These are phyloP conservation scores for Lucifuga dentata DNA, from an alignment of 2,113 vertebrate species.

Conservation along the genomic window DNA sequence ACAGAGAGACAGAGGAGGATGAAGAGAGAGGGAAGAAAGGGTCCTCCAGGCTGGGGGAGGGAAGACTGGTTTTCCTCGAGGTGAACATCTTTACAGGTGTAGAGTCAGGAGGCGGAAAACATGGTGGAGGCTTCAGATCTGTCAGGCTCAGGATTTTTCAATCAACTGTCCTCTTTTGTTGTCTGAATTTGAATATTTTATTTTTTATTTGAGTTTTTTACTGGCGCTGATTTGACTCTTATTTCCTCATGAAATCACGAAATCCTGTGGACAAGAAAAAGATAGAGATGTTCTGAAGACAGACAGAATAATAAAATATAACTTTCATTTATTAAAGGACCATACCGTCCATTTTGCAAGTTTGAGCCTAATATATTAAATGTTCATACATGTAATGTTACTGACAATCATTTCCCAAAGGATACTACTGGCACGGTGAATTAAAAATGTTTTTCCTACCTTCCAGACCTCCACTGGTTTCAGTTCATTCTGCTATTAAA, in stretches of 20 bases:
- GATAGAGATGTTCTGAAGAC: not conserved
- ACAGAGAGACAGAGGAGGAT: conserved; percentile 71
- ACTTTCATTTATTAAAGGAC: no score
- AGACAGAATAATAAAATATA: not conserved
- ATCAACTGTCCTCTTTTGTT: not conserved
- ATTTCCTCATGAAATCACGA: not conserved
- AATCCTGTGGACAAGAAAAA: conserved; percentile 32
- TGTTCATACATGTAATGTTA: no score
- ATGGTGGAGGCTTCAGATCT: not conserved
- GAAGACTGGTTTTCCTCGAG: conserved; percentile 72
- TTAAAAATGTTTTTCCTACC: no score
- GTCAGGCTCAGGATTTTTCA: not conserved
- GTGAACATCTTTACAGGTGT: conserved; percentile 68
- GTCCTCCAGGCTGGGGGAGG: conserved; percentile 82
- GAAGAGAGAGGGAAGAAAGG: conserved; percentile 84
- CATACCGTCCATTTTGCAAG: no score
- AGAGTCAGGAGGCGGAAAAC: conserved; percentile 30
- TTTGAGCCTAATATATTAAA: no score
- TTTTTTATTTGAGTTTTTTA: no score
- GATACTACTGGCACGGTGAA: no score
- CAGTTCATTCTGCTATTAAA: no score
- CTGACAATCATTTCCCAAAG: no score
- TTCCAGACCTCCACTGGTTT: no score
- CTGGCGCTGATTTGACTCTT: conserved; percentile 2
- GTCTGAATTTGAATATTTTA: no score